Evolutionary conservation across 2,888 invertebrate species (phyloP).

Genomic region (Apamea crenata): DNA sequence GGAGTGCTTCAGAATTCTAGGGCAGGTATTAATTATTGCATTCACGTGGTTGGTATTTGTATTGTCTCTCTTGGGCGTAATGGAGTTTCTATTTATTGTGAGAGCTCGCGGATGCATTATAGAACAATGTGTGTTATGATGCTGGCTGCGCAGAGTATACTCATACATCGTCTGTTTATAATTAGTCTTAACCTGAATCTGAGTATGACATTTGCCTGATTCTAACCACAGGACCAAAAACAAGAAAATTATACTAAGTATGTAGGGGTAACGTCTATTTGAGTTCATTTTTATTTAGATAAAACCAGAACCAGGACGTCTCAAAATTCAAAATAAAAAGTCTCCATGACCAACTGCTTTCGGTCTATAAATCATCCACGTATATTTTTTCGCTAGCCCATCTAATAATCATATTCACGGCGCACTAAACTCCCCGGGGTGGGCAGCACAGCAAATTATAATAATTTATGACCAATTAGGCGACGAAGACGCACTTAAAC

Average conservation of each 20-base stretch:
- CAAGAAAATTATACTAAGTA: neutral
- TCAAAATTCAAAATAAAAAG: constrained; percentile 16
- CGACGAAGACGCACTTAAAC: constrained; percentile 74
- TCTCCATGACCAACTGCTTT: neutral
- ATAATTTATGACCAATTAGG: constrained; percentile 86
- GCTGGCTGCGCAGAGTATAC: neutral
- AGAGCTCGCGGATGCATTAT: neutral
- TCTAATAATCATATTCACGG: constrained; percentile 76
- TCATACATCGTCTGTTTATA: constrained; percentile 6
- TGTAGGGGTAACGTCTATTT: neutral
- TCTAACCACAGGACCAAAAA: neutral
- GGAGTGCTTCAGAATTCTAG: constrained; percentile 69
- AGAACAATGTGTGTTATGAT: neutral
- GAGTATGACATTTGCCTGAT: neutral
- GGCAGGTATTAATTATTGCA: constrained; percentile 64
- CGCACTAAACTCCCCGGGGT: constrained; percentile 73
- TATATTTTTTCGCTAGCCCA: constrained; percentile 72
- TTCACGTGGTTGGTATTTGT: constrained; percentile 26
- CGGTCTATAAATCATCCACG: constrained; percentile 63
- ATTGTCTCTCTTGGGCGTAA: constrained; percentile 47
- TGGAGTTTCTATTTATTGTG: constrained; percentile 46
- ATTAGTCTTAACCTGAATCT: constrained; percentile 1
- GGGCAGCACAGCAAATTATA: constrained; percentile 81
- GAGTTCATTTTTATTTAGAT: neutral
- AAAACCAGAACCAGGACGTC: constrained; percentile 7